A percentile compares a stretch with the other conserved stretches of the same genome.
Evolutionary conservation across 1,140 invertebrate genomes (phyloP).

Genomic region (Brachionus paranguensis): DNA sequence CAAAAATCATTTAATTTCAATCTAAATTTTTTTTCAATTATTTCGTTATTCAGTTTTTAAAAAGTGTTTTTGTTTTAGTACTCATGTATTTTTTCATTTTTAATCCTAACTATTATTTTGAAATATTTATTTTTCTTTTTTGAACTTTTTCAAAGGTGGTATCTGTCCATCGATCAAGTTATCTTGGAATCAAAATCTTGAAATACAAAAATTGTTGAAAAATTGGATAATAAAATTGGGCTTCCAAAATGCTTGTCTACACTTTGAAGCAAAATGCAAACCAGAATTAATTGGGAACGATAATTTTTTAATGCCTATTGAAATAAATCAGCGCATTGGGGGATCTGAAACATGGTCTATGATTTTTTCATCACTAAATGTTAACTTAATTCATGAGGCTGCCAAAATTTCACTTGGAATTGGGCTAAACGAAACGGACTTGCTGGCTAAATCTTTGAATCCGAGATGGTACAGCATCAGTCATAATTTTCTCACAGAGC

Average conservation of each 20-base stretch:
- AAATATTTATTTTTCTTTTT: too few species aligned
- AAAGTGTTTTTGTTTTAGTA: too few species aligned
- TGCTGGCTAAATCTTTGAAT: not conserved
- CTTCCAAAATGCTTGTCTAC: not conserved
- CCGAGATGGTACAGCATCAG: not conserved
- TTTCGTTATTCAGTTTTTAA: too few species aligned
- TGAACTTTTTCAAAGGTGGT: not conserved
- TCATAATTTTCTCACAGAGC: not conserved
- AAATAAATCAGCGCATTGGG: conserved; percentile 10
- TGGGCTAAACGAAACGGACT: not conserved
- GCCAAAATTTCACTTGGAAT: not conserved
- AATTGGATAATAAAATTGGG: not conserved
- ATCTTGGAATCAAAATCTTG: not conserved
- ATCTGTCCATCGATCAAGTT: conserved; percentile 19
- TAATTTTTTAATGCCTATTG: conserved; percentile 30
- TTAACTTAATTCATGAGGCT: conserved; percentile 4
- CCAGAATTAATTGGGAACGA: not conserved
- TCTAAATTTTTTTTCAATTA: too few species aligned
- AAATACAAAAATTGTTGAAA: not conserved
- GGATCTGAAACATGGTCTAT: conserved; percentile 31
- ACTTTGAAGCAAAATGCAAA: conserved; percentile 14
- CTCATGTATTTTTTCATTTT: too few species aligned
- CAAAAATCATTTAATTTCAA: too few species aligned
- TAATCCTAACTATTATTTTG: too few species aligned
- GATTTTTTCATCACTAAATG: not conserved